Conservation (phyloP, 2,888 invertebrate genomes). For the Troides aeacus region DNA sequence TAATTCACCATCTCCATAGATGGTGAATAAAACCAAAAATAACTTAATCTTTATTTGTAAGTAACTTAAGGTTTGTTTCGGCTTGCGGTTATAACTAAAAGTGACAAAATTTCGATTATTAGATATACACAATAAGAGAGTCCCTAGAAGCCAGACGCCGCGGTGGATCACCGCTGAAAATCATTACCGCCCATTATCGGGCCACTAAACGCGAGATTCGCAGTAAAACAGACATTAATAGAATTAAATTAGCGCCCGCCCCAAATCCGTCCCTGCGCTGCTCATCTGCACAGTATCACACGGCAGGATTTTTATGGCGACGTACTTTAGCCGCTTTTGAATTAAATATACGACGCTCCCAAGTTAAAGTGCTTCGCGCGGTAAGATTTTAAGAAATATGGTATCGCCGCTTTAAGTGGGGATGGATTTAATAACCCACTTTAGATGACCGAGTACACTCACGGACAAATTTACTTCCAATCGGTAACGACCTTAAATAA, state of each 20-base stretch:
- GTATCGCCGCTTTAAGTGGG: slow-evolving; percentile 36
- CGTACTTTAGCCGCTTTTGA: slow-evolving; percentile 72
- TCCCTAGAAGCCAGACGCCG: slow-evolving; percentile 38
- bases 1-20: too few relatives aligned
- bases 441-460: neutral
- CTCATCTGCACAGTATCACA: slow-evolving; percentile 79
- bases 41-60: too few relatives aligned
- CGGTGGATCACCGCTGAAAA: slow-evolving; percentile 51
- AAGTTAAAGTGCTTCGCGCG: slow-evolving; percentile 73
- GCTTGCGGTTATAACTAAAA: too few relatives aligned
- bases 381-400: slow-evolving; percentile 76
- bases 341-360: slow-evolving; percentile 75
- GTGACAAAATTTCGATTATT: slow-evolving; percentile 3
- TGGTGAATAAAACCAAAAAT: too few relatives aligned
- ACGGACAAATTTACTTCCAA: too few relatives aligned
- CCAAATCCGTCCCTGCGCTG: slow-evolving; percentile 66
- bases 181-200: slow-evolving; percentile 70
- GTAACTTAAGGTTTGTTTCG: too few relatives aligned
- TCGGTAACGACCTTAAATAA: too few relatives aligned
- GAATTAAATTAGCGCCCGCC: slow-evolving; percentile 64
- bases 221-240: slow-evolving; percentile 75
- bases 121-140: slow-evolving; percentile 29
- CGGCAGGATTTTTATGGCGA: slow-evolving; percentile 75
- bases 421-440: slow-evolving; percentile 15
- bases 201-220: slow-evolving; percentile 72